A percentile compares a stretch with the other conserved stretches of the same genome.
Conservation (phyloP, 2,113 vertebrate genomes). For the Trichechus manatus region DNA sequence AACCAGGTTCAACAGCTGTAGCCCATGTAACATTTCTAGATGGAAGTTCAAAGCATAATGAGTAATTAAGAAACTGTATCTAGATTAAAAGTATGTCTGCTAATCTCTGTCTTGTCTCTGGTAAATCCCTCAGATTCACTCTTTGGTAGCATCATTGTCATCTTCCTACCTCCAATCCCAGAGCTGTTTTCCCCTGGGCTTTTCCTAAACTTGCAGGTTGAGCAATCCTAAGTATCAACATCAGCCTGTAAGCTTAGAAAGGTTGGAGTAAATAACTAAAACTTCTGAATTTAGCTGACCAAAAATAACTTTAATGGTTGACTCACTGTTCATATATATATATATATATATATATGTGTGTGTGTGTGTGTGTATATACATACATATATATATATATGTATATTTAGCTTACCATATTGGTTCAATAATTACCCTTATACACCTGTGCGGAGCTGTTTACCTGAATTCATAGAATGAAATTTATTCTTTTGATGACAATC, state of each 20-base stretch:
- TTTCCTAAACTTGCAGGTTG: not conserved
- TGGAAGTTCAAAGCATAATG: not conserved
- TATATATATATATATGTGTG: too few species aligned
- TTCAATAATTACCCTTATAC: not conserved
- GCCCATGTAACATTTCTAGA: not conserved
- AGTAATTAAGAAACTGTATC: not conserved
- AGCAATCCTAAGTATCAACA: not conserved
- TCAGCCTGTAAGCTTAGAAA: not conserved
- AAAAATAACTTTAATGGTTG: not conserved
- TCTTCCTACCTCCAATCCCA: not conserved
- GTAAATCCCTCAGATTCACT: not conserved
- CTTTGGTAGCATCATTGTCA: rapidly evolving
- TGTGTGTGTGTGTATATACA: too few species aligned
- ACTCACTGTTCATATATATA: not conserved
- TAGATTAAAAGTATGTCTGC: not conserved
- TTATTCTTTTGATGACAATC: not conserved
- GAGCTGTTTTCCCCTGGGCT: too few species aligned
- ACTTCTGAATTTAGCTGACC: not conserved
- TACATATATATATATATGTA: too few species aligned
- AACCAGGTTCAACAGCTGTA: not conserved
- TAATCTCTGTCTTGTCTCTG: not conserved
- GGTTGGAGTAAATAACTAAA: not conserved
- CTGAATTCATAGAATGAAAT: not conserved
- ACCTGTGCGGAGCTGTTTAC: not conserved
- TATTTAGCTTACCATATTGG: too few species aligned